Evolutionary conservation across 2,113 vertebrate species (phyloP).

Genomic region (Hippoglossus stenolepis): DNA sequence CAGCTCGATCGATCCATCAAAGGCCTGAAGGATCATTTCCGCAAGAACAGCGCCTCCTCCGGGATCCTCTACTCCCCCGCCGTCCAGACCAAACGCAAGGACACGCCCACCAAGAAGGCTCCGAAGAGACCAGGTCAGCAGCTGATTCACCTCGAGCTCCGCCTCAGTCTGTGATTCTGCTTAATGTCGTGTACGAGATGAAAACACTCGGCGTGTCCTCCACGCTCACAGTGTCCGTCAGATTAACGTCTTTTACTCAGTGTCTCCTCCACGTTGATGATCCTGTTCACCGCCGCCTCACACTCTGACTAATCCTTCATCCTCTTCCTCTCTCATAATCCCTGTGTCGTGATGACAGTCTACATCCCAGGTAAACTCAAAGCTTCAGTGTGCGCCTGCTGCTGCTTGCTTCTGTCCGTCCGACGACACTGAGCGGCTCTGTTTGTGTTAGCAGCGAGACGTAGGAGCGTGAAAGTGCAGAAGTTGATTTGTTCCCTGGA

Average conservation of each 20-base stretch:
- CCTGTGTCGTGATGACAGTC: slow-evolving; percentile 83
- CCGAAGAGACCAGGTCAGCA: slow-evolving; percentile 92
- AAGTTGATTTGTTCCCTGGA: background rate
- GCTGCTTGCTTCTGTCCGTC: slow-evolving; percentile 62
- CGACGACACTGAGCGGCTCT: background rate
- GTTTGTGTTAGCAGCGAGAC: no score
- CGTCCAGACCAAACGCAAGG: slow-evolving; percentile 95
- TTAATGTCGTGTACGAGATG: no score
- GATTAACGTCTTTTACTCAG: no score
- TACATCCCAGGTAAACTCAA: slow-evolving; percentile 87
- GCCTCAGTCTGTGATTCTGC: background rate
- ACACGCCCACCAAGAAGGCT: slow-evolving; percentile 96
- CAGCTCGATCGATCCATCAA: slow-evolving; percentile 97
- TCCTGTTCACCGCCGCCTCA: background rate
- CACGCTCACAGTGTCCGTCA: background rate
- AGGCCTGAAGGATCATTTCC: slow-evolving; percentile 96
- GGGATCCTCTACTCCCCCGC: slow-evolving; percentile 94
- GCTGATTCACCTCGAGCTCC: background rate
- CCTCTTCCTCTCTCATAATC: slow-evolving; percentile 60
- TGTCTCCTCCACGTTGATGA: no score
- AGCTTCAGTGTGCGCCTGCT: slow-evolving; percentile 51
- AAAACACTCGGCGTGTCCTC: background rate
- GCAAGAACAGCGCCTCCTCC: slow-evolving; percentile 92
- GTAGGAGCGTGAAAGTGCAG: no score
- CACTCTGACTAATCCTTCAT: slow-evolving; percentile 67